Conservation (phyloP, 2,888 invertebrate species). For the Zelleria hepariella region DNA sequence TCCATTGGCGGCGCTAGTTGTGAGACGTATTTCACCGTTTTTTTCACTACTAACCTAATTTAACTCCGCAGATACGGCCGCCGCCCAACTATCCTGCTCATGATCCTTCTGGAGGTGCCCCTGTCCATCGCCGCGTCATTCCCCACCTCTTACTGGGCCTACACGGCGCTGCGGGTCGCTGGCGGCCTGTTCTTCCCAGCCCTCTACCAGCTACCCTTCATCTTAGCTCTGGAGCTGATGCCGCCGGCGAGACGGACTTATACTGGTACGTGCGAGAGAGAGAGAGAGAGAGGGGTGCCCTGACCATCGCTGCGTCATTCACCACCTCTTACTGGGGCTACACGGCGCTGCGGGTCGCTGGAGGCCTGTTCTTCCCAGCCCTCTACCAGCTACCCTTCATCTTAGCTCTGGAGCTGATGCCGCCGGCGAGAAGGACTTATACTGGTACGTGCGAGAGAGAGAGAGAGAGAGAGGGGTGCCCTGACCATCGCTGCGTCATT, state of each 20-base stretch:
- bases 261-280: constrained; percentile 48
- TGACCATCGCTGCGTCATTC: constrained; percentile 75
- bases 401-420: constrained; percentile 77
- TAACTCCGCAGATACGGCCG: constrained; percentile 76
- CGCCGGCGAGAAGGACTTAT: constrained; percentile 73
- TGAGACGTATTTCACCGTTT: too few species aligned
- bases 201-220: constrained; percentile 77
- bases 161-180: constrained; percentile 70
- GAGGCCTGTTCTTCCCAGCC: constrained; percentile 77
- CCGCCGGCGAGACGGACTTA: constrained; percentile 74
- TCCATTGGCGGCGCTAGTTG: too few species aligned
- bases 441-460: constrained; percentile 47
- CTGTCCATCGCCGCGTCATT: constrained; percentile 75
- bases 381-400: constrained; percentile 78
- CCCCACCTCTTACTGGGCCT: constrained; percentile 71
- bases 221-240: constrained; percentile 77
- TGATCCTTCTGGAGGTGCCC: constrained; percentile 74
- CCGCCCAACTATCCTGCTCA: constrained; percentile 73
- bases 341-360: constrained; percentile 69
- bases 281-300: constrained; percentile 23
- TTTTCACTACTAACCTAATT: too few species aligned
- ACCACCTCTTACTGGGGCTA: constrained; percentile 73
- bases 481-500: constrained; percentile 75
- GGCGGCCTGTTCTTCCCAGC: constrained; percentile 78
- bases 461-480: constrained; percentile 22